phyloP scores from a whole-genome alignment of 2,113 vertebrate species.

The Microtus pennsylvanicus region DNA sequence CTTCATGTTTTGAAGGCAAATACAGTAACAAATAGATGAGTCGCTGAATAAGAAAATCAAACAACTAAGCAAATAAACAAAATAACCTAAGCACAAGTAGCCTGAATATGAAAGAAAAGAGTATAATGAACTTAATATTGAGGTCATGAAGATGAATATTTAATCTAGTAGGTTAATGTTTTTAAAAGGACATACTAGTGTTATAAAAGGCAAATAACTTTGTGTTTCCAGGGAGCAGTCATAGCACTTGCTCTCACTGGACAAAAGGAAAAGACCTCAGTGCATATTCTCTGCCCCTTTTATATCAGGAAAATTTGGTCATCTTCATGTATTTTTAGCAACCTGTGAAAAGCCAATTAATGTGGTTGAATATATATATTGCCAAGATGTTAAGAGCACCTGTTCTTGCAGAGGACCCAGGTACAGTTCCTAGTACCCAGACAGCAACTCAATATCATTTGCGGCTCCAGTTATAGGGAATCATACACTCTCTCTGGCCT shows the following conservation, averaged over 20 bases:
- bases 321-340: neutral
- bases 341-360: neutral
- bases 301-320: neutral
- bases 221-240: neutral
- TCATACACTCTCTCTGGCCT: no score
- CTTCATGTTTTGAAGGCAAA: neutral
- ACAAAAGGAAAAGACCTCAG: neutral
- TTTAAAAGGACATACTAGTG: neutral
- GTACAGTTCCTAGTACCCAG: neutral
- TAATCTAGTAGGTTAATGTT: slow-evolving; percentile 5
- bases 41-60: neutral
- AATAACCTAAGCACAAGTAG: slow-evolving; percentile 13
- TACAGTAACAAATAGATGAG: neutral
- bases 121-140: slow-evolving; percentile 16
- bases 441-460: neutral
- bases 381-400: no score
- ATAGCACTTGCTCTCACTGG: neutral
- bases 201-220: slow-evolving; percentile 6
- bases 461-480: neutral
- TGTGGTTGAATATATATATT: neutral
- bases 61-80: neutral
- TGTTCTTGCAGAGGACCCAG: neutral
- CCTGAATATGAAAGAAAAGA: neutral
- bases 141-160: slow-evolving; percentile 40
- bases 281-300: neutral